Evolutionary conservation across 30 jellyfish, hydroid and myxozoan genomes (phyloP).

Genomic region (Catostylus mosaicus): DNA sequence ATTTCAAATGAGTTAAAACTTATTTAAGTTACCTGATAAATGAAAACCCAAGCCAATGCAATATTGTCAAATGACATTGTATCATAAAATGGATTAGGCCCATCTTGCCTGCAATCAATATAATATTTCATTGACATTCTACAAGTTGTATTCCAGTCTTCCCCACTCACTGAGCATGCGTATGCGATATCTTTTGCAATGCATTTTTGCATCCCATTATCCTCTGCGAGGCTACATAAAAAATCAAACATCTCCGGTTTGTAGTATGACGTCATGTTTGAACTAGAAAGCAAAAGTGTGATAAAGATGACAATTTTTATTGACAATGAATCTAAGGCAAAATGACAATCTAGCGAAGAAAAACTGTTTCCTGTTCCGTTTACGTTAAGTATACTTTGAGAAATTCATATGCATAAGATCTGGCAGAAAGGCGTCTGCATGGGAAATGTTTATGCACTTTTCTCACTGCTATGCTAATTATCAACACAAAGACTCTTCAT

Average conservation of each 20-base stretch:
- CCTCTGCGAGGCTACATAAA: conserved; percentile 62
- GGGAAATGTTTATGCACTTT: too few species aligned
- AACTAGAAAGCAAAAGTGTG: neutral
- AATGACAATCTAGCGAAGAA: too few species aligned
- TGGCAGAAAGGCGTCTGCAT: too few species aligned
- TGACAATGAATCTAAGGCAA: too few species aligned
- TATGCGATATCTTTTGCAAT: conserved; percentile 4
- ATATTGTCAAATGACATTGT: conserved; percentile 91
- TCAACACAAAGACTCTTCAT: too few species aligned
- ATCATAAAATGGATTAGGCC: conserved; percentile 88
- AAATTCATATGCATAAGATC: too few species aligned
- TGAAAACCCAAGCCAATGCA: conserved; percentile 91
- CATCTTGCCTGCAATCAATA: conserved; percentile 65
- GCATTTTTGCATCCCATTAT: conserved; percentile 70
- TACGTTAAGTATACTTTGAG: too few species aligned
- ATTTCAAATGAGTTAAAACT: too few species aligned
- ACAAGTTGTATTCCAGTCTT: conserved; percentile 42
- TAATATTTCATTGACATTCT: conserved; percentile 27
- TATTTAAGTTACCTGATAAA: conserved; percentile 89
- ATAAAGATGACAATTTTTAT: too few species aligned
- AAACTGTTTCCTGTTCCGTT: too few species aligned
- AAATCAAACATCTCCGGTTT: conserved; percentile 48
- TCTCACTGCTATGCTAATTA: too few species aligned
- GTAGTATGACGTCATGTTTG: conserved; percentile 20
- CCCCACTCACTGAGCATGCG: conserved; percentile 18